These are phyloP conservation scores for Drosophila percnosoma DNA, from an alignment of 2,888 invertebrate species.

Conservation along the genomic window DNA sequence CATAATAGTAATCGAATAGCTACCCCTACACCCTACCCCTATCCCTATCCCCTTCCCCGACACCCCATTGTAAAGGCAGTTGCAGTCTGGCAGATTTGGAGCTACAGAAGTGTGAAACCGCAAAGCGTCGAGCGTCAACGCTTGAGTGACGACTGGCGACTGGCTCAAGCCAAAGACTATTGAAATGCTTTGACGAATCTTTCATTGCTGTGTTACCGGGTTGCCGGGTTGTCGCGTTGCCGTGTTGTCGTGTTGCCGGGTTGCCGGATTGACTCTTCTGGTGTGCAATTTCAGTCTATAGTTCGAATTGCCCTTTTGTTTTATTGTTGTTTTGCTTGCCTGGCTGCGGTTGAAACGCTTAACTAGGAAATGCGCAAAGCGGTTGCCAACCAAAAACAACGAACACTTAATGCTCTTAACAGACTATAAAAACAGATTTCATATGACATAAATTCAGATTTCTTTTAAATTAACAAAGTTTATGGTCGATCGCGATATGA, in stretches of 20 bases:
- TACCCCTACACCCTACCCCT: background rate
- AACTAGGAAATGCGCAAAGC: conserved; percentile 29
- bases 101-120: conserved; percentile 75
- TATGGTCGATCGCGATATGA: background rate
- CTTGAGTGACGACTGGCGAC: conserved; percentile 43
- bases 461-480: background rate
- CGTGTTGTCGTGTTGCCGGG: background rate
- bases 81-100: conserved; percentile 52
- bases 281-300: conserved; percentile 69
- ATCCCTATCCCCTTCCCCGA: conserved; percentile 3
- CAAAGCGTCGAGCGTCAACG: conserved; percentile 66
- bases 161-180: conserved; percentile 15
- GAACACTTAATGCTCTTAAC: conserved; percentile 26
- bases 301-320: conserved; percentile 51
- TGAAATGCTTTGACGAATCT: conserved; percentile 52
- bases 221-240: background rate
- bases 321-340: conserved; percentile 21
- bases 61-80: conserved; percentile 13
- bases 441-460: background rate
- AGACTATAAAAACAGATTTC: background rate
- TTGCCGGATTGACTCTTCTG: conserved; percentile 28
- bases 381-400: background rate
- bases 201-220: conserved; percentile 22
- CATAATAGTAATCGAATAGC: conserved; percentile 52
- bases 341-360: conserved; percentile 70